Evolutionary conservation across 1,140 invertebrate species (phyloP), one percentile per base, ranked within the genome.

Genomic region (Anadara kagoshimensis): DNA sequence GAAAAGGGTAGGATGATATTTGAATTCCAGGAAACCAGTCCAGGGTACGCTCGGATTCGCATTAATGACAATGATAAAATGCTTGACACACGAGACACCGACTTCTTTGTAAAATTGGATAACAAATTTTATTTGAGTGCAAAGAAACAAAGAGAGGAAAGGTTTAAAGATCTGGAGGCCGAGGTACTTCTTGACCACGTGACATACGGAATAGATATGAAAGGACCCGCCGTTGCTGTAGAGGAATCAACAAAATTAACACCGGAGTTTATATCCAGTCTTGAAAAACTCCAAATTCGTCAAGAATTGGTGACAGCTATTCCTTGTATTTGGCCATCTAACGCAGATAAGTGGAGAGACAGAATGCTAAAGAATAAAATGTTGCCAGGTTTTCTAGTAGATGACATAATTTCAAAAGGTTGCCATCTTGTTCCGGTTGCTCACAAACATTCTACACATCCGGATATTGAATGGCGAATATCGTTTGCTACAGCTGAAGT

Each of bases 391-490:
- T 8, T 0, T 44, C 10, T 20, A 29, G 18, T 63, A 26, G 20
- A 63, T 16, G 5, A 18, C 14, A 20, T 51, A 8, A 41, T 49
- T 3, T 10, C 47, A 16, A n/a, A 14, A 22, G 61, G 61, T 4
- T 16, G 47, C 49, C 44, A 63, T 47, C 11, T 63, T 16, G 61
- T 63, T 5, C 20, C 61, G 26, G 44, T 47, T 47, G 11, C 61
- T 16, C 61, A 63, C 16, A 63, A n/a, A 26, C n/a, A 26, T 18
- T 44, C 36, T 51, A 8, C 16, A 29, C 43, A 26, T 7, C 61
- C 61, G 20, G 61, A 63, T 24, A 7, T 51, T 20, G 61, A 63
- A 49, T 63, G 61, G 61, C 47, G 61, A 29, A 47, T 63, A 47
- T 63, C 61, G 0, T 63, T 63, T 63, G 61, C 61, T 14, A 16